phyloP scores from a whole-genome alignment of 2,888 invertebrate species.

The Hydraecia micacea region DNA sequence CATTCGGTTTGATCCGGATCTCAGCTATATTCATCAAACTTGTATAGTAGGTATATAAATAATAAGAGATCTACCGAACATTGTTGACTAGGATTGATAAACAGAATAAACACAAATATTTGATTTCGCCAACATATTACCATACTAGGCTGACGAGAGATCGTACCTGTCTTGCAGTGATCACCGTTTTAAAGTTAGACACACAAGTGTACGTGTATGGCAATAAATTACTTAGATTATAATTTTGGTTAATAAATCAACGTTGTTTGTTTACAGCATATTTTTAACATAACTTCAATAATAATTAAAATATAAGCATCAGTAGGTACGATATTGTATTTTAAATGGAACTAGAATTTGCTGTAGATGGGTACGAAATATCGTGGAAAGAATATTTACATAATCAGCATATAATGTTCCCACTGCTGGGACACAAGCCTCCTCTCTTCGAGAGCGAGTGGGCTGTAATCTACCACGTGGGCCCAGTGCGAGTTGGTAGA shows the following conservation, averaged over 20 bases:
- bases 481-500: too few relatives aligned
- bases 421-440: too few relatives aligned
- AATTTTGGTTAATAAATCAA: slow-evolving; percentile 26
- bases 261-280: slow-evolving; percentile 14
- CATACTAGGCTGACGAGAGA: slow-evolving; percentile 71
- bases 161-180: slow-evolving; percentile 62
- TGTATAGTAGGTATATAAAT: slow-evolving; percentile 53
- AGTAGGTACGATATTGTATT: not conserved
- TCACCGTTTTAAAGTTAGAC: slow-evolving; percentile 48
- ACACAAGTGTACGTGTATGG: slow-evolving; percentile 55
- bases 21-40: slow-evolving; percentile 44
- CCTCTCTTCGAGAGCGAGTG: too few relatives aligned
- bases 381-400: not conserved
- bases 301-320: not conserved
- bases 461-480: too few relatives aligned
- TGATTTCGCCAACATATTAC: slow-evolving; percentile 77
- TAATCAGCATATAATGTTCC: too few relatives aligned
- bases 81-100: slow-evolving; percentile 74
- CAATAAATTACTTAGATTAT: slow-evolving; percentile 56
- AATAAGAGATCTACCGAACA: slow-evolving; percentile 68
- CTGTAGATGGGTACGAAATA: not conserved
- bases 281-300: not conserved
- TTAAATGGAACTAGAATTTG: not conserved
- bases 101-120: slow-evolving; percentile 78
- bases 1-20: slow-evolving; percentile 43